These are phyloP conservation scores for Venustoraphidia nigricollis DNA, from an alignment of 2,888 invertebrate species.

Conservation along the genomic window DNA sequence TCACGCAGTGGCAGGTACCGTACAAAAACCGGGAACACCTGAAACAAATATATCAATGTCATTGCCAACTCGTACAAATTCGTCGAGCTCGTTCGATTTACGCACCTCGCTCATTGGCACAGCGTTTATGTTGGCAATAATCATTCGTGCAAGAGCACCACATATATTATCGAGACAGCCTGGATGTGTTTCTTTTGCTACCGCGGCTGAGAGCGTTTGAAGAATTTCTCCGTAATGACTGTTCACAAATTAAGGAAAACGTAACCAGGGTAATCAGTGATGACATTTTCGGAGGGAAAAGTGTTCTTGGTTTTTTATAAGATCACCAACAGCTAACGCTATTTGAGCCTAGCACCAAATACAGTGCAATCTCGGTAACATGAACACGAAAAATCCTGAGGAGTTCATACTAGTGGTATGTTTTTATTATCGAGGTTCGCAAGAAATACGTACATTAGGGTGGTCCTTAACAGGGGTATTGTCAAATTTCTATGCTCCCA, in stretches of 20 bases:
- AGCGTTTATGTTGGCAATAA: slow-evolving; percentile 42
- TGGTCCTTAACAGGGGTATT: too few relatives aligned
- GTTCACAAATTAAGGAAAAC: slow-evolving; percentile 1
- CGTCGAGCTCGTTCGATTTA: not conserved
- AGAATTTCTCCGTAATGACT: slow-evolving; percentile 51
- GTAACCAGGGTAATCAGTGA: slow-evolving; percentile 9
- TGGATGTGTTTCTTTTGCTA: slow-evolving; percentile 45
- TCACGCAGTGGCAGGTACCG: slow-evolving; percentile 54
- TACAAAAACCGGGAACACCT: slow-evolving; percentile 56
- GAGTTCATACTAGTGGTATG: too few relatives aligned
- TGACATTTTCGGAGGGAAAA: slow-evolving; percentile 7
- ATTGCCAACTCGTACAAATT: not conserved
- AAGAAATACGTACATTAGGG: too few relatives aligned
- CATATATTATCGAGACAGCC: slow-evolving; percentile 62
- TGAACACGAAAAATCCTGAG: too few relatives aligned
- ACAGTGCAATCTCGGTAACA: too few relatives aligned
- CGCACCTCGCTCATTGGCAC: slow-evolving; percentile 53
- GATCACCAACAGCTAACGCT: too few relatives aligned
- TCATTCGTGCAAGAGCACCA: slow-evolving; percentile 59
- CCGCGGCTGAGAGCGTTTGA: slow-evolving; percentile 46
- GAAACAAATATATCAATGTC: slow-evolving; percentile 8
- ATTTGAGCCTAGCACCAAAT: too few relatives aligned
- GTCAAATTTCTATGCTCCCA: too few relatives aligned
- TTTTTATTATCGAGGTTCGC: too few relatives aligned
- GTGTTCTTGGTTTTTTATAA: too few relatives aligned